phyloP scores from a whole-genome alignment of 2,113 vertebrate species.

The Leptocoma aspasia region DNA sequence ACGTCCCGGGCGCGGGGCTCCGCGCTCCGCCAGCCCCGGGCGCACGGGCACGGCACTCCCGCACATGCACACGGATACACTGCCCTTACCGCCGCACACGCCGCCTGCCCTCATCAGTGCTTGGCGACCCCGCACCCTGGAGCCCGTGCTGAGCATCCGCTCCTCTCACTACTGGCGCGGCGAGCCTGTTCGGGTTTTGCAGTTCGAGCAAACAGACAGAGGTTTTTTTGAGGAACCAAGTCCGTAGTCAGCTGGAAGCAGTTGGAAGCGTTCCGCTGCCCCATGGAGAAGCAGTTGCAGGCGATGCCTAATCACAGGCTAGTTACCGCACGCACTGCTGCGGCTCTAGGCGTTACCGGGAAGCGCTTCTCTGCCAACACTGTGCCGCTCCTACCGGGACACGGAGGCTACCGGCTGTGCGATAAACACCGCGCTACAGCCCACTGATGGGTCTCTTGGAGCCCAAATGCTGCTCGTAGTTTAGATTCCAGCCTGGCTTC shows the following conservation, averaged over 20 bases:
- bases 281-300: background rate
- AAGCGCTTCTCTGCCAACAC: background rate
- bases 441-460: background rate
- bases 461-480: background rate
- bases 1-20: fast-evolving
- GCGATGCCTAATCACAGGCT: background rate
- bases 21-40: background rate
- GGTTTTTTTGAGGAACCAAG: background rate
- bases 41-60: fast-evolving
- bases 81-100: fast-evolving
- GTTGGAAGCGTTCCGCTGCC: background rate
- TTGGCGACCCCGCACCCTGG: background rate
- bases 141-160: background rate
- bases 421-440: background rate
- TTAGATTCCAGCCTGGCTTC: background rate
- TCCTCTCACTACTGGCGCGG: background rate
- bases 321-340: background rate
- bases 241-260: background rate
- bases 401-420: background rate
- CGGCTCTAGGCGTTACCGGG: background rate
- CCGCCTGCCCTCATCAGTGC: fast-evolving
- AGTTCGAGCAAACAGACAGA: background rate
- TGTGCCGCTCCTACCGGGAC: background rate
- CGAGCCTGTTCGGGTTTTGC: background rate
- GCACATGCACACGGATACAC: fast-evolving